Conservation (phyloP, 2,113 vertebrate species). For the Rousettus leschenaultii region DNA sequence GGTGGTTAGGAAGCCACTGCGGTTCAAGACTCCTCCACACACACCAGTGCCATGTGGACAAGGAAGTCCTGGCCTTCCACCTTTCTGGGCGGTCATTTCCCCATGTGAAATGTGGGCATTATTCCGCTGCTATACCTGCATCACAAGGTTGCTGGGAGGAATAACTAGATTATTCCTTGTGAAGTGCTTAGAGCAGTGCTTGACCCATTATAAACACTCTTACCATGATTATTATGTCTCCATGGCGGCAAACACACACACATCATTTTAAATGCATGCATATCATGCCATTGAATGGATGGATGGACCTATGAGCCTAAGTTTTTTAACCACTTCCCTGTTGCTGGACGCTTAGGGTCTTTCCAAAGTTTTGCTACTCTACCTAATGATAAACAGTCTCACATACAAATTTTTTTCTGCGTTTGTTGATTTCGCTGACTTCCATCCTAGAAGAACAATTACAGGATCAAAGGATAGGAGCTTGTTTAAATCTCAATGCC, state of each 20-base stretch:
- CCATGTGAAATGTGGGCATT: not conserved
- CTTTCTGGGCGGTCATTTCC: not conserved
- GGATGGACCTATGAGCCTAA: not conserved
- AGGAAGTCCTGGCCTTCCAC: not conserved
- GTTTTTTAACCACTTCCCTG: not conserved
- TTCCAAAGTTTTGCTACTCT: not conserved
- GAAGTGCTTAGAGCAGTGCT: not conserved
- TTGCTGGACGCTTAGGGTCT: not conserved
- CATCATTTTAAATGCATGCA: not conserved
- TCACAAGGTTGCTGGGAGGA: not conserved
- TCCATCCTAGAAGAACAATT: not conserved
- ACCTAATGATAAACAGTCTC: not conserved
- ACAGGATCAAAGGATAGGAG: not conserved
- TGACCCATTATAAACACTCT: not conserved
- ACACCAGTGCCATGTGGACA: accelerated
- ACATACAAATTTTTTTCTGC: not conserved
- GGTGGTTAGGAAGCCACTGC: not conserved
- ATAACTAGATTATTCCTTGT: not conserved
- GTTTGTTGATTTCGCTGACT: not conserved
- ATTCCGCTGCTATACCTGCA: not conserved
- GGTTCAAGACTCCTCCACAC: not conserved
- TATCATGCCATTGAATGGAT: not conserved
- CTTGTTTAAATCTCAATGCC: not conserved
- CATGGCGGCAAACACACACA: not conserved
- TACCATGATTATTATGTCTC: not conserved